A percentile compares a stretch with the other conserved stretches of the same genome.
These are phyloP conservation scores for Periophthalmus modestus DNA, from an alignment of 2,113 vertebrate species.

Conservation along the genomic window DNA sequence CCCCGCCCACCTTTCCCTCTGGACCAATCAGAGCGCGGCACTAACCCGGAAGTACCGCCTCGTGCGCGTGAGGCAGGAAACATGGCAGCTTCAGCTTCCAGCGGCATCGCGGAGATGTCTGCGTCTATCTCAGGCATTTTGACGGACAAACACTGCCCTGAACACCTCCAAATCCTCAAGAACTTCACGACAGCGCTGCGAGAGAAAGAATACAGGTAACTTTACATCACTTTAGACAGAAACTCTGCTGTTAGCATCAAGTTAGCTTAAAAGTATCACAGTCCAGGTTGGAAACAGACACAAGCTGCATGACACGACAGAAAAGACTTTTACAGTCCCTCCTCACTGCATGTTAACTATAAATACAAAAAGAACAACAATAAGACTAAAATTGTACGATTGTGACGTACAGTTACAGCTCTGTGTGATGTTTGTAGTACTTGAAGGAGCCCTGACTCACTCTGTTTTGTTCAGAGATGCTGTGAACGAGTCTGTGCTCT, in stretches of 20 bases:
- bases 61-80: conserved; percentile 14
- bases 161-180: conserved; percentile 64
- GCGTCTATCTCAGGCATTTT: conserved; percentile 49
- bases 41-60: conserved; percentile 33
- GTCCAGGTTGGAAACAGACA: neutral
- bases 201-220: conserved; percentile 73
- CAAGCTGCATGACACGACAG: neutral
- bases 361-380: neutral
- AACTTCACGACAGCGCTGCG: conserved; percentile 62
- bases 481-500: conserved; percentile 49
- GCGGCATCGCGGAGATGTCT: conserved; percentile 32
- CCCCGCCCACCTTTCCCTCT: conserved; percentile 37
- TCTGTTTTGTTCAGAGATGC: conserved; percentile 45
- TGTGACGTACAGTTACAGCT: neutral
- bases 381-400: neutral
- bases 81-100: conserved; percentile 62
- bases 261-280: neutral
- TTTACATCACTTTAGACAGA: neutral
- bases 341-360: neutral
- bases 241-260: neutral
- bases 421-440: neutral
- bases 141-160: conserved; percentile 48
- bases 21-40: conserved; percentile 30
- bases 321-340: neutral
- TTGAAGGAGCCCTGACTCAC: neutral